These are phyloP conservation scores for Chrysolina americana DNA, from an alignment of 2,888 invertebrate genomes.

Conservation along the genomic window DNA sequence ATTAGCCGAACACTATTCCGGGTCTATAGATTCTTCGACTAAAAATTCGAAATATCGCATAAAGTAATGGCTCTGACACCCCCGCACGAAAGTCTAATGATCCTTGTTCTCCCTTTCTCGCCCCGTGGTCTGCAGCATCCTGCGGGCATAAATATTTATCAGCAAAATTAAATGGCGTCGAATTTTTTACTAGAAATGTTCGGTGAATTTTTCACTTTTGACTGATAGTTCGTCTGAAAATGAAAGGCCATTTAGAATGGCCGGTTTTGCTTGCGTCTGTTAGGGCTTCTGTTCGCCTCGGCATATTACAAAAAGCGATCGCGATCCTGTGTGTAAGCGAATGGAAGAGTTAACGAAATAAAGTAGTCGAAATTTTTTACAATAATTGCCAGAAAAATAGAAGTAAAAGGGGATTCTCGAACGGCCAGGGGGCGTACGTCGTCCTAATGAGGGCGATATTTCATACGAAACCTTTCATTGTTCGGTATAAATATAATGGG, in stretches of 20 bases:
- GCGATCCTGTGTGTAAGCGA: conserved; percentile 16
- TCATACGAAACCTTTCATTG: conserved; percentile 19
- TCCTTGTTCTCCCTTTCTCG: neutral
- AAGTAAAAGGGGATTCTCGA: neutral
- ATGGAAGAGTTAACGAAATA: conserved; percentile 21
- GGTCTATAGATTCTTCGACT: no score
- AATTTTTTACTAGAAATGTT: conserved; percentile 23
- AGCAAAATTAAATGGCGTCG: conserved; percentile 23
- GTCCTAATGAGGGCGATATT: conserved; percentile 12
- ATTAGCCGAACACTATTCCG: no score
- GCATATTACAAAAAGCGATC: conserved; percentile 12
- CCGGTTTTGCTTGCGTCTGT: neutral
- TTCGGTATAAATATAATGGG: conserved; percentile 10
- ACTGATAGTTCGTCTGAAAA: conserved; percentile 30
- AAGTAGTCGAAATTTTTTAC: conserved; percentile 2
- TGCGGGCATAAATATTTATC: conserved; percentile 27
- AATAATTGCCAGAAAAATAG: conserved; percentile 17
- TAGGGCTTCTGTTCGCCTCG: neutral
- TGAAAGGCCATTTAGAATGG: conserved; percentile 29
- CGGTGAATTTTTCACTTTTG: conserved; percentile 26
- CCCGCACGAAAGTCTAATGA: neutral
- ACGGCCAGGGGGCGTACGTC: conserved; percentile 3
- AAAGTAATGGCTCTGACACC: neutral
- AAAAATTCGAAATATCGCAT: neutral
- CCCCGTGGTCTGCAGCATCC: neutral